A percentile compares a stretch with the other conserved stretches of the same genome.
These are phyloP conservation scores for Strigamia transsilvanica DNA, from an alignment of 2,888 invertebrate species.

Conservation along the genomic window DNA sequence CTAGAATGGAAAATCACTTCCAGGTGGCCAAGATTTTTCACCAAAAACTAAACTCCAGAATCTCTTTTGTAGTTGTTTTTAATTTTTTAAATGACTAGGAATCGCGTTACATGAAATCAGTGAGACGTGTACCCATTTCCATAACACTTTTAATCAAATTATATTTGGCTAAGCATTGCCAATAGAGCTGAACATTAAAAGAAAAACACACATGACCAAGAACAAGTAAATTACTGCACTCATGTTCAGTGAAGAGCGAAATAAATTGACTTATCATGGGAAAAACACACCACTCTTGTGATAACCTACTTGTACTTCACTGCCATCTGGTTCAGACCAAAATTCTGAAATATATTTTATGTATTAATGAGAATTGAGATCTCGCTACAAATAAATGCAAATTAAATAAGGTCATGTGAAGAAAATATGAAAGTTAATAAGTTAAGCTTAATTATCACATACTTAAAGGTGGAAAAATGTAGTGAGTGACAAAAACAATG, in stretches of 20 bases:
- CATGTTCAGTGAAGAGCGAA: slow-evolving; percentile 7
- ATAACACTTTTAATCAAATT: not conserved
- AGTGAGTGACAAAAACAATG: slow-evolving; percentile 2
- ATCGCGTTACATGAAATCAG: too few relatives aligned
- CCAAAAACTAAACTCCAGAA: too few relatives aligned
- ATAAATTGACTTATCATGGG: slow-evolving; percentile 12
- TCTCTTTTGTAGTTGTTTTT: too few relatives aligned
- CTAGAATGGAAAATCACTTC: not conserved
- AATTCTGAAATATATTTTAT: too few relatives aligned
- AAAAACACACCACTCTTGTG: not conserved
- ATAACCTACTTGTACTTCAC: not conserved
- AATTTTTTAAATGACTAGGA: too few relatives aligned
- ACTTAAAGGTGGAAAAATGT: not conserved
- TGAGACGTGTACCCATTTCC: too few relatives aligned
- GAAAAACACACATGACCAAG: not conserved
- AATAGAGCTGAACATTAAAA: not conserved
- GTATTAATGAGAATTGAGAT: too few relatives aligned
- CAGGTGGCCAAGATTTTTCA: too few relatives aligned
- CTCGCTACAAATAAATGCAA: not conserved
- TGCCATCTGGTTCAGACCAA: not conserved
- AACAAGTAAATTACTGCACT: not conserved
- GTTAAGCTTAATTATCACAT: not conserved
- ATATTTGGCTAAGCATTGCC: not conserved
- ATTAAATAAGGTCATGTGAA: slow-evolving; percentile 11
- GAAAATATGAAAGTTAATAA: slow-evolving; percentile 10